Percentiles rank a stretch among this genome's conserved stretches.
Evolutionary conservation across 2,888 invertebrate genomes (phyloP).

Genomic region (Oegoconia quadripuncta): DNA sequence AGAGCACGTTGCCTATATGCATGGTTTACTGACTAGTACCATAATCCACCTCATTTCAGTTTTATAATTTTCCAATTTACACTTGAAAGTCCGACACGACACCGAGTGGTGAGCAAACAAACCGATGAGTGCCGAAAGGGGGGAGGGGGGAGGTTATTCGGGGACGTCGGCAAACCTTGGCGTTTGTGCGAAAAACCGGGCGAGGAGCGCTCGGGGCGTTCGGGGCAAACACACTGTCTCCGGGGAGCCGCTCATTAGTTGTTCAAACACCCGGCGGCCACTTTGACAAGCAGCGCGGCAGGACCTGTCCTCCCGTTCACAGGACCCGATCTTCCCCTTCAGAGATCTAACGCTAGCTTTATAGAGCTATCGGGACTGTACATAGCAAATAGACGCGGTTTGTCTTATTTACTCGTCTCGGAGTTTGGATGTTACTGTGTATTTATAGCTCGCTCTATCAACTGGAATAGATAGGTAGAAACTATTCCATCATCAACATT

Average conservation of each 20-base stretch:
- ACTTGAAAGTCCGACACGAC: slow-evolving; percentile 59
- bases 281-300: slow-evolving; percentile 71
- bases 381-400: slow-evolving; percentile 56
- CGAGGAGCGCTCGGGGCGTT: slow-evolving; percentile 41
- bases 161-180: slow-evolving; percentile 43
- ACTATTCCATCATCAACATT: too few species aligned
- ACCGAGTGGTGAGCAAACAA: slow-evolving; percentile 55
- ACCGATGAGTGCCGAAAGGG: slow-evolving; percentile 26
- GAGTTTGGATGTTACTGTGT: slow-evolving; percentile 27
- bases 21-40: too few species aligned
- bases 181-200: slow-evolving; percentile 60
- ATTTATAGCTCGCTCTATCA: too few species aligned
- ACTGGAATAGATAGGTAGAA: neutral
- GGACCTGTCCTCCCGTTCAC: slow-evolving; percentile 40
- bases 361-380: slow-evolving; percentile 56
- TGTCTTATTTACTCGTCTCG: slow-evolving; percentile 41
- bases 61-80: slow-evolving; percentile 49
- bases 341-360: slow-evolving; percentile 61
- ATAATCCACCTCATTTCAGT: neutral
- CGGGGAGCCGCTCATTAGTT: slow-evolving; percentile 76
- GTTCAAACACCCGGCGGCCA: slow-evolving; percentile 76
- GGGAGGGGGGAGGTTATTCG: slow-evolving; percentile 20
- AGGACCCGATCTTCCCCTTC: slow-evolving; percentile 59
- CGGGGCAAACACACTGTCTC: slow-evolving; percentile 70
- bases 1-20: too few species aligned